phyloP scores from a whole-genome alignment of 1,140 invertebrate species.

The Chelonus insularis region DNA sequence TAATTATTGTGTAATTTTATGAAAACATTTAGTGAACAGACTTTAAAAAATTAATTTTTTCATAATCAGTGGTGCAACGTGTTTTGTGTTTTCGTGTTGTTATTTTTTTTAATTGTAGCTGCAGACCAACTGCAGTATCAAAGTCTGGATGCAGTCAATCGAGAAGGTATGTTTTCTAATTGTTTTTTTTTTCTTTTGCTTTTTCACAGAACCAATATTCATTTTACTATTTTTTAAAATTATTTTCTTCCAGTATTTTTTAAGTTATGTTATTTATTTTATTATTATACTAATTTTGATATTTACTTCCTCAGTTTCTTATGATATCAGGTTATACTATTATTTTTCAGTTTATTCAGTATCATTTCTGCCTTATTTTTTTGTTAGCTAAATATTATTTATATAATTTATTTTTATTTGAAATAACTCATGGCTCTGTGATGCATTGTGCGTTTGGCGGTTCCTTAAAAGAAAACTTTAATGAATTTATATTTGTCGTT shows the following conservation, averaged over 20 bases:
- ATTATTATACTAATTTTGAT: slow-evolving; percentile 10
- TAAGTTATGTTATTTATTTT: background rate
- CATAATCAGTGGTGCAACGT: slow-evolving; percentile 24
- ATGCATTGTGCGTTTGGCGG: slow-evolving; percentile 61
- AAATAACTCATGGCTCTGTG: slow-evolving; percentile 61
- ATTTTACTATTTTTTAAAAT: background rate
- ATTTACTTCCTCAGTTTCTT: background rate
- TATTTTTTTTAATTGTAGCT: slow-evolving; percentile 60
- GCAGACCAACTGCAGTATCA: slow-evolving; percentile 66
- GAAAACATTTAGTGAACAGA: background rate
- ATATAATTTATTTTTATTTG: slow-evolving; percentile 38
- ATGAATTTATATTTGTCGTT: slow-evolving; percentile 38
- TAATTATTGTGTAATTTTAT: background rate
- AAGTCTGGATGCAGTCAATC: slow-evolving; percentile 68
- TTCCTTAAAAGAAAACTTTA: slow-evolving; percentile 44
- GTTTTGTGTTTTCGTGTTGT: slow-evolving; percentile 46
- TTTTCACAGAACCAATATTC: background rate
- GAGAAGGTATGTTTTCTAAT: slow-evolving; percentile 62
- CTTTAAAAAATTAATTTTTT: background rate
- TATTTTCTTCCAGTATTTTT: background rate
- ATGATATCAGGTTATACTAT: background rate
- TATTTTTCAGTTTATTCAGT: background rate
- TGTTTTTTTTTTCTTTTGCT: slow-evolving; percentile 5
- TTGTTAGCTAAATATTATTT: no score
- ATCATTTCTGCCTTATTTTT: no score